Evolutionary conservation across 2,113 vertebrate genomes (phyloP).

Genomic region (Saguinus imperator): DNA sequence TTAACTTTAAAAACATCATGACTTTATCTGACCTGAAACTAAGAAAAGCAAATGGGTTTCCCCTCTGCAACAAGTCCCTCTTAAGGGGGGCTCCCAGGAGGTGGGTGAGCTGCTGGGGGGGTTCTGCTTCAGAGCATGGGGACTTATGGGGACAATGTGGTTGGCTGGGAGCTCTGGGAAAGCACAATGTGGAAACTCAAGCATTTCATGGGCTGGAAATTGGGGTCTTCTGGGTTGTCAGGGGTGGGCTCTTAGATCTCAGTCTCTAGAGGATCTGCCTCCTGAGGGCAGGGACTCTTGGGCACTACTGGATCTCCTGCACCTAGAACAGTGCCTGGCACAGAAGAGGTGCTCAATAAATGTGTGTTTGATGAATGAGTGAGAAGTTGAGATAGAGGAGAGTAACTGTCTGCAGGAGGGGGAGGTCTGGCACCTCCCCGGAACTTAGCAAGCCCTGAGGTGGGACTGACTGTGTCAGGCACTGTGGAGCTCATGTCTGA

Average conservation of each 20-base stretch:
- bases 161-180: not conserved
- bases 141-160: rapidly evolving
- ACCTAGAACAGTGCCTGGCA: not conserved
- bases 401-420: rapidly evolving
- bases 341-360: not conserved
- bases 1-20: not conserved
- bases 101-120: not conserved
- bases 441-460: not conserved
- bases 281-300: rapidly evolving
- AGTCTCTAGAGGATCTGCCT: not conserved
- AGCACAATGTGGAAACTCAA: not conserved
- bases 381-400: not conserved
- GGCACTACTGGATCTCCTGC: rapidly evolving
- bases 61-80: not conserved
- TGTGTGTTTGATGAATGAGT: not conserved
- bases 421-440: not conserved
- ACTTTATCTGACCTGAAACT: not conserved
- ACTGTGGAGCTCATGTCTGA: not conserved
- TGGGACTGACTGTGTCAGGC: rapidly evolving
- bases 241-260: not conserved
- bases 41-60: not conserved
- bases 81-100: not conserved
- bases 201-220: not conserved
- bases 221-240: not conserved
- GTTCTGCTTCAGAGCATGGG: not conserved